Conservation (phyloP, 2,797 vertebrate species). For the Eulemur rubriventer region DNA sequence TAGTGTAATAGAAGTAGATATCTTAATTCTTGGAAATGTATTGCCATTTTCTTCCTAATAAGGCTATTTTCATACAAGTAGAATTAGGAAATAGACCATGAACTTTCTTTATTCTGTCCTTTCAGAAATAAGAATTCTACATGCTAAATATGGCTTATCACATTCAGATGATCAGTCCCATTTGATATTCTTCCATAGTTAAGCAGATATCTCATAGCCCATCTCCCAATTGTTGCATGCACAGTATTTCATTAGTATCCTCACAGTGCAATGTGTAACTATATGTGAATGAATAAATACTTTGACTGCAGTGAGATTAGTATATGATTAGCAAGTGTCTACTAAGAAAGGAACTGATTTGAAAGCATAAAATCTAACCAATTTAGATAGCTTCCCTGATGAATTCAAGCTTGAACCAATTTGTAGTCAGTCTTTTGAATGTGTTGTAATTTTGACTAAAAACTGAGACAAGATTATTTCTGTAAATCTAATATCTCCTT, state of each 20-base stretch:
- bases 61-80: slow-evolving; percentile 33
- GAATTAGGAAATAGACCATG: slow-evolving; percentile 11
- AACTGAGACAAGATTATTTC: slow-evolving; percentile 81
- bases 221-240: slow-evolving; percentile 37
- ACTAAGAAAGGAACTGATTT: slow-evolving; percentile 68
- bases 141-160: not conserved
- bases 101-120: not conserved
- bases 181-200: slow-evolving; percentile 48
- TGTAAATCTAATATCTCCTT: slow-evolving; percentile 80
- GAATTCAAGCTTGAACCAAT: slow-evolving; percentile 81
- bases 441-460: slow-evolving; percentile 80
- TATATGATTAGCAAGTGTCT: slow-evolving; percentile 74
- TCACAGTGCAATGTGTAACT: slow-evolving; percentile 34
- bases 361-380: slow-evolving; percentile 78
- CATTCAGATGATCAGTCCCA: slow-evolving; percentile 27
- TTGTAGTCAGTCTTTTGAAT: slow-evolving; percentile 79
- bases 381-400: slow-evolving; percentile 74
- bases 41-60: not conserved
- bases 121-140: slow-evolving; percentile 36
- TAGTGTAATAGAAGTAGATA: not conserved
- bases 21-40: slow-evolving; percentile 30
- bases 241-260: slow-evolving; percentile 50
- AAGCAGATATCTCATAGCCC: slow-evolving; percentile 25
- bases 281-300: slow-evolving; percentile 71
- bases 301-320: slow-evolving; percentile 66